Conservation (phyloP, 2,888 invertebrate species). For the Anthrax anthrax region DNA sequence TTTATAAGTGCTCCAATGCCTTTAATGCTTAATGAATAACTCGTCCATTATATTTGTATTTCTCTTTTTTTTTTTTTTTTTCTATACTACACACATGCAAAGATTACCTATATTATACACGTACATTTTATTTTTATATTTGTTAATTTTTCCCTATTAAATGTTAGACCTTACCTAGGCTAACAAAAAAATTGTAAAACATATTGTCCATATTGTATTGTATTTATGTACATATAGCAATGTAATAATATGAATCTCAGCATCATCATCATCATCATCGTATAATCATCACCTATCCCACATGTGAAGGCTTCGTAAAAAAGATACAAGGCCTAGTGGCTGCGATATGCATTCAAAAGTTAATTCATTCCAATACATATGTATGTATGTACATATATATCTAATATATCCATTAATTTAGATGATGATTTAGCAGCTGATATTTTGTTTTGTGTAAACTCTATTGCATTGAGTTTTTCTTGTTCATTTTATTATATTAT, state of each 20-base stretch:
- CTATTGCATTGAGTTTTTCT: no score
- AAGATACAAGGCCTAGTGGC: neutral
- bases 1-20: neutral
- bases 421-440: no score
- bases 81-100: no score
- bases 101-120: no score
- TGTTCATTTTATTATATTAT: no score
- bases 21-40: neutral
- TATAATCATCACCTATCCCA: slow-evolving; percentile 1
- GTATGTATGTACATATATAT: neutral
- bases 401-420: no score
- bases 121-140: neutral
- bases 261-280: neutral
- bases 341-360: neutral
- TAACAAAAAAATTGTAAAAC: neutral
- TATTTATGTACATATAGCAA: no score
- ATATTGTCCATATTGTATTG: no score
- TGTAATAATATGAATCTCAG: neutral
- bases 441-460: no score
- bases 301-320: slow-evolving; percentile 6
- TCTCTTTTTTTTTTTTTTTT: no score
- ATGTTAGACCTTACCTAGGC: neutral
- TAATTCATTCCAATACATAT: neutral
- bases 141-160: neutral
- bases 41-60: no score